Conservation (phyloP, 2,888 invertebrate genomes). For the Drosophila barbarae region DNA sequence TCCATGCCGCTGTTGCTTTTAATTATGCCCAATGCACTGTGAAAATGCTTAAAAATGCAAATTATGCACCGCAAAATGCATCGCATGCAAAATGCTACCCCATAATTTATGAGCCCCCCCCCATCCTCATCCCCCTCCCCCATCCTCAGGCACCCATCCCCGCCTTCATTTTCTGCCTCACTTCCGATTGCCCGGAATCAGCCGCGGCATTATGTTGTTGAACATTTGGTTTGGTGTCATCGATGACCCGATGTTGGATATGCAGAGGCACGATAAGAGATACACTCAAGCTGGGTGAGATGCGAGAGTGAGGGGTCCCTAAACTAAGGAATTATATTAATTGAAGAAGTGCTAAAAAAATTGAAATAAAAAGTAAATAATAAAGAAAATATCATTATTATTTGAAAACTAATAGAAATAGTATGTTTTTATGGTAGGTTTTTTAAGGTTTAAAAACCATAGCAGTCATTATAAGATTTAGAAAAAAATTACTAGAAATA, state of each 20-base stretch:
- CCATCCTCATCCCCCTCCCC: background rate
- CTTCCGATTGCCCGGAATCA: conserved; percentile 17
- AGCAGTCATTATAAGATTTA: too few species aligned
- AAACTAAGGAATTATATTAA: too few species aligned
- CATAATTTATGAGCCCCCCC: conserved; percentile 62
- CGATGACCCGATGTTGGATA: conserved; percentile 49
- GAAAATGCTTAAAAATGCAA: conserved; percentile 72
- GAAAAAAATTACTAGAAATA: too few species aligned
- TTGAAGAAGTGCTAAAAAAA: background rate
- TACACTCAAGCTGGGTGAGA: conserved; percentile 6
- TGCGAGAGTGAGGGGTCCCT: background rate
- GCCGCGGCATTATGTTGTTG: conserved; percentile 59
- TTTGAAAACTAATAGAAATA: too few species aligned
- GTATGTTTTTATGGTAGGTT: too few species aligned
- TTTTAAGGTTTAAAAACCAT: too few species aligned
- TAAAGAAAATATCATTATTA: too few species aligned
- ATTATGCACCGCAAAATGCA: conserved; percentile 69
- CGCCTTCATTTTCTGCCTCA: conserved; percentile 8
- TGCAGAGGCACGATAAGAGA: conserved; percentile 30
- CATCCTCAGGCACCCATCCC: background rate
- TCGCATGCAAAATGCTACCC: conserved; percentile 59
- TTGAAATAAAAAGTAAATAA: background rate
- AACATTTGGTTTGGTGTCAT: conserved; percentile 52
- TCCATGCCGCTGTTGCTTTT: conserved; percentile 45
- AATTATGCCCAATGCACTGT: conserved; percentile 69